Evolutionary conservation across 2,888 invertebrate species (phyloP), one percentile per base, ranked within the genome.

Genomic region (Noctuana brunneofusca): DNA sequence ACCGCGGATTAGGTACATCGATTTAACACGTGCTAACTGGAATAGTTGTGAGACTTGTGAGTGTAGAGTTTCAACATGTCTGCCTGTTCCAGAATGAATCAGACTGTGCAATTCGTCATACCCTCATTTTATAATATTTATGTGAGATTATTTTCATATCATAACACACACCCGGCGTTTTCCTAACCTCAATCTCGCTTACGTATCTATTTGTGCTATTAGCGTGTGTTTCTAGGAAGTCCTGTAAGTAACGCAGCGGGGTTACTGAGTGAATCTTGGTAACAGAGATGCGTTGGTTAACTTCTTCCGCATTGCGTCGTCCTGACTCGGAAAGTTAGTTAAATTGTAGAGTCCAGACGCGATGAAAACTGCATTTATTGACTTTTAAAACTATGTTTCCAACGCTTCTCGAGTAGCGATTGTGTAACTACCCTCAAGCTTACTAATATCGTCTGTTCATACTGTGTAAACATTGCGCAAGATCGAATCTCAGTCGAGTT

Each of bases 41-140:
- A 86, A 72, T 76, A 35, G 46, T 49, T 76, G 78, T 69, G 76
- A 77, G 88, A 35, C 30, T 49, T 76, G 78, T 69, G 76, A 77
- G 88, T 87, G 82, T 90, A 83, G 81, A 84, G 84, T 90, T 90
- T 80, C 89, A 90, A 84, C 76, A 86, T 86, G 87, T 87, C 87
- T 77, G 87, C 86, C 83, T 77, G 84, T 81, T 86, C 84, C 85
- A 84, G 85, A 84, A 84, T 78, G 58, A 70, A 67, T 66, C 55
- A 60, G 60, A 58, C 54, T 54, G 46, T 81, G 80, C 79, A 78
- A 70, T 71, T 72, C 78, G 81, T 82, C 82, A 79, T 78, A 79
- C 74, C 71, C 67, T 66, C 72, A 70, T 75, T 75, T 75, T 76
- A 66, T 66, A 68, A 64, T 74, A 76, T 70, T 73, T 72, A 71